Evolutionary conservation across 2,113 vertebrate genomes (phyloP).

Genomic region (Dermatemys mawii): DNA sequence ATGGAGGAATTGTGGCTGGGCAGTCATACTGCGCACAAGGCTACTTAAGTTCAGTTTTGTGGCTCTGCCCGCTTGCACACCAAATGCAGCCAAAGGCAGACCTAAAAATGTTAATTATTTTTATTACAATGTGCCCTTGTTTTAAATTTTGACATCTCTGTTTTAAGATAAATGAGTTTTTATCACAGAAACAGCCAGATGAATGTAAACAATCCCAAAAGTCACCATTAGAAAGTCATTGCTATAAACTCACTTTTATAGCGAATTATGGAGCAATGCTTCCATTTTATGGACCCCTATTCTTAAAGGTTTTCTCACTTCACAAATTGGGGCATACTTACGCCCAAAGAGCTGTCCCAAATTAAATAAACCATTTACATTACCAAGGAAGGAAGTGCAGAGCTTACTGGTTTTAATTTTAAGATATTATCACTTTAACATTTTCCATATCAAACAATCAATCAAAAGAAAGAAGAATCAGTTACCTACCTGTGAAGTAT

Average conservation of each 20-base stretch:
- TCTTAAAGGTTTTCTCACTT: neutral
- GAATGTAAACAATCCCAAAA: neutral
- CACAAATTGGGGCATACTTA: neutral
- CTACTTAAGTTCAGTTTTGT: slow-evolving; percentile 43
- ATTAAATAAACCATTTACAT: neutral
- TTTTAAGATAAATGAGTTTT: neutral
- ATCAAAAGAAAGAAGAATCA: neutral
- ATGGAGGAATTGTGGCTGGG: slow-evolving; percentile 1
- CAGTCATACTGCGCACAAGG: slow-evolving; percentile 10
- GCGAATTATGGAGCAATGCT: neutral
- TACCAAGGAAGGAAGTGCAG: neutral
- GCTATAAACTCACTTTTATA: neutral
- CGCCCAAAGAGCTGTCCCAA: neutral
- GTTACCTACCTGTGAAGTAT: neutral
- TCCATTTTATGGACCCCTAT: neutral
- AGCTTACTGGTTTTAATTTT: neutral
- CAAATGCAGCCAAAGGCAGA: slow-evolving; percentile 8
- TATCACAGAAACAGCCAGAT: neutral
- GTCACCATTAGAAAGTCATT: neutral
- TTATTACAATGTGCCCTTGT: neutral
- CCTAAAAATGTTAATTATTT: neutral
- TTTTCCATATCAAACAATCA: neutral
- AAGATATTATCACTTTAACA: neutral
- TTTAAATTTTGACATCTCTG: neutral
- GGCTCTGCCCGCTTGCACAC: neutral